These are phyloP conservation scores for Theretra japonica DNA, from an alignment of 2,888 invertebrate species.

Conservation along the genomic window DNA sequence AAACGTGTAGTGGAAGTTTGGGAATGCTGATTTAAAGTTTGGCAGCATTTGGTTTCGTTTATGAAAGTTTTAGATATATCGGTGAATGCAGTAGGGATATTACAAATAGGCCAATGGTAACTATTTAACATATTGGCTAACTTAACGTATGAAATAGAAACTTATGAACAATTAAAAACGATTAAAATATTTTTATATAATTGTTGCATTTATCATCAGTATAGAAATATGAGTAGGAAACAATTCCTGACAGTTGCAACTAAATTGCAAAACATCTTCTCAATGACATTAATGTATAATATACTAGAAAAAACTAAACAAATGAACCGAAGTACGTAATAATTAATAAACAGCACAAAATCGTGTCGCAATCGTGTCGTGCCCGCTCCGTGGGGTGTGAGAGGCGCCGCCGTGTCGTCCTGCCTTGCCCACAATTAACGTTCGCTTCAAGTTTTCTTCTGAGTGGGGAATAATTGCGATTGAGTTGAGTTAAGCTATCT, in stretches of 20 bases:
- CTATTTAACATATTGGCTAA: no score
- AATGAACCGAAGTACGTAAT: background rate
- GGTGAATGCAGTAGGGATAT: no score
- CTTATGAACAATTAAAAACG: background rate
- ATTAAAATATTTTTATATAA: background rate
- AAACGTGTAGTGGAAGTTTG: background rate
- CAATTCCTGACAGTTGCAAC: no score
- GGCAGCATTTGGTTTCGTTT: background rate
- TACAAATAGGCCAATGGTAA: no score
- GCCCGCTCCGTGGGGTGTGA: slow-evolving; percentile 34
- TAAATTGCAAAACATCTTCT: no score
- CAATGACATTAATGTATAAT: no score
- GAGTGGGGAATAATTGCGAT: slow-evolving; percentile 77
- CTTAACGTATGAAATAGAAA: background rate
- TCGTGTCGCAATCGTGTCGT: slow-evolving; percentile 37
- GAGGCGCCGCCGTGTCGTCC: slow-evolving; percentile 27
- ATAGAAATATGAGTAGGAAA: no score
- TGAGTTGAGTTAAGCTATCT: slow-evolving; percentile 73
- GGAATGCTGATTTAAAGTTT: background rate
- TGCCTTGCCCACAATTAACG: slow-evolving; percentile 66
- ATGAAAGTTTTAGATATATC: background rate
- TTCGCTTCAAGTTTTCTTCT: slow-evolving; percentile 71
- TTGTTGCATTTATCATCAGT: no score
- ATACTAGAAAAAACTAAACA: no score
- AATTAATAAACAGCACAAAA: slow-evolving; percentile 7